These are phyloP conservation scores for Elephantulus edwardii DNA, from an alignment of 2,113 vertebrate species.

Conservation along the genomic window DNA sequence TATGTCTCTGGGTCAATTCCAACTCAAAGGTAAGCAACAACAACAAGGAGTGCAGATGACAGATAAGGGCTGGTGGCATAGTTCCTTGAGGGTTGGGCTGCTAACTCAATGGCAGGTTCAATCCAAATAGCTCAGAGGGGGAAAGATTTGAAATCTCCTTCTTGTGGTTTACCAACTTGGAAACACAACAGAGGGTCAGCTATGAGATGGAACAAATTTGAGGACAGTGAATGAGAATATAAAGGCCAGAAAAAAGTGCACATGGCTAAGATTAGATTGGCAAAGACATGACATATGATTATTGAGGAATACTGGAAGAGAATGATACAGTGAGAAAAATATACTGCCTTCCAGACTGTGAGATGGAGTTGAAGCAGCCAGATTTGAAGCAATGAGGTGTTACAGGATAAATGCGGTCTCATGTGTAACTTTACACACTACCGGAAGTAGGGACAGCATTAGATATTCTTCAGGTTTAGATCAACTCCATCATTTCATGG, in stretches of 20 bases:
- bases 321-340: conserved; percentile 13
- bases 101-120: no score
- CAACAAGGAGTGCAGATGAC: no score
- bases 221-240: background rate
- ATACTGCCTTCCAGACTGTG: background rate
- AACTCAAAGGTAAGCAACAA: no score
- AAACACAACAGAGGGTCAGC: no score
- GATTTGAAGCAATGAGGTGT: background rate
- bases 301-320: background rate
- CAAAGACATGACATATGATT: background rate
- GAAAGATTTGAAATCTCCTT: no score
- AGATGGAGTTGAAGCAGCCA: background rate
- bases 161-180: no score
- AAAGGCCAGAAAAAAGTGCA: background rate
- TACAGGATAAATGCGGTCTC: background rate
- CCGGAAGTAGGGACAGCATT: background rate
- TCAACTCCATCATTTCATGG: background rate
- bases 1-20: no score
- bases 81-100: no score
- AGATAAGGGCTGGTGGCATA: no score
- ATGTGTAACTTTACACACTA: conserved; percentile 7
- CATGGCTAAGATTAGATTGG: background rate
- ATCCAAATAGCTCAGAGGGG: no score
- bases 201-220: background rate
- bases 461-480: background rate